Conservation (phyloP, 2,797 vertebrate genomes). For the Gymnoscopelus braueri region DNA sequence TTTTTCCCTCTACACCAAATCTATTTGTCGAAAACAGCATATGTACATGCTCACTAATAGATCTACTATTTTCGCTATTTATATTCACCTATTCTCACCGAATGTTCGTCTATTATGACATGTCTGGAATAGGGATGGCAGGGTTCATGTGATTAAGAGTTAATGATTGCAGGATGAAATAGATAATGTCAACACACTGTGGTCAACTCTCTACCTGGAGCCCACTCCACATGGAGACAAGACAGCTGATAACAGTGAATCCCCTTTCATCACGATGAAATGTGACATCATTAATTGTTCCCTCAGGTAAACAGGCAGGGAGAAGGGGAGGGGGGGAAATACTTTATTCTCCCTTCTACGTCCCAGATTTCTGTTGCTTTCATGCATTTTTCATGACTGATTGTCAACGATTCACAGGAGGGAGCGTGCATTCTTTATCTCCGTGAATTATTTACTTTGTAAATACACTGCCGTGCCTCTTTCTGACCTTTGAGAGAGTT, state of each 20-base stretch:
- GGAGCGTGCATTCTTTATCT: conserved; percentile 37
- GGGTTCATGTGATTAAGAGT: background rate
- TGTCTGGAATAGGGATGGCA: background rate
- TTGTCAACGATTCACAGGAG: conserved; percentile 40
- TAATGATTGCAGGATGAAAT: too few species aligned
- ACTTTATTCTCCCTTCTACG: conserved; percentile 4
- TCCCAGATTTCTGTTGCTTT: conserved; percentile 33
- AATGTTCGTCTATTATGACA: too few species aligned
- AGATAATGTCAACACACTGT: too few species aligned
- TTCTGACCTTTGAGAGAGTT: conserved; percentile 51
- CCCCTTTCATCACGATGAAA: background rate
- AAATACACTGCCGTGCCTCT: conserved; percentile 54
- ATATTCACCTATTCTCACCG: too few species aligned
- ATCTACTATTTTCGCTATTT: too few species aligned
- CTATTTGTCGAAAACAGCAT: too few species aligned
- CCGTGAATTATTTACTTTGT: conserved; percentile 59
- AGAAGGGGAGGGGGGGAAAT: background rate
- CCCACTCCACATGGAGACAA: too few species aligned
- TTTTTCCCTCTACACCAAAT: too few species aligned
- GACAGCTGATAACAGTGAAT: too few species aligned
- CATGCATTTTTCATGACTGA: conserved; percentile 38
- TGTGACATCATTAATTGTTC: conserved; percentile 22
- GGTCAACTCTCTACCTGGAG: too few species aligned
- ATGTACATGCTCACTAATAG: too few species aligned
- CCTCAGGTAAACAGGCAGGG: conserved; percentile 27